Conservation (phyloP, 2,888 invertebrate genomes). For the Melinaea marsaeus region DNA sequence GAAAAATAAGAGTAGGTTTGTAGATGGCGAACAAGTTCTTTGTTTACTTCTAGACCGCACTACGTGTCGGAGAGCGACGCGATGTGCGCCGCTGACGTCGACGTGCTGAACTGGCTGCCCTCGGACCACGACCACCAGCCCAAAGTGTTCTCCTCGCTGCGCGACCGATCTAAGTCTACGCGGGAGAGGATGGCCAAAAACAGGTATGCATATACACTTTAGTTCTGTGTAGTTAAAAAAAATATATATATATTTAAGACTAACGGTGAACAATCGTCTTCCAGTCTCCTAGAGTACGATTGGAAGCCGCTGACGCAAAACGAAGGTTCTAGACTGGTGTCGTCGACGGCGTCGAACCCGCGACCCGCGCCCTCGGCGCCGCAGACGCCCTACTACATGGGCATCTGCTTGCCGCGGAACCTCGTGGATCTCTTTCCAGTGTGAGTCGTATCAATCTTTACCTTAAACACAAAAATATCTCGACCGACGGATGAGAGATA, state of each 20-base stretch:
- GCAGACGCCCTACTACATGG: slow-evolving; percentile 77
- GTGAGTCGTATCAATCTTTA: slow-evolving; percentile 32
- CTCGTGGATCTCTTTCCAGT: slow-evolving; percentile 82
- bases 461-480: no score
- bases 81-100: slow-evolving; percentile 76
- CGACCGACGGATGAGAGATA: no score
- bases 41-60: slow-evolving; percentile 70
- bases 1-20: no score
- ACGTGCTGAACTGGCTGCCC: slow-evolving; percentile 82
- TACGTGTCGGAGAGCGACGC: slow-evolving; percentile 79
- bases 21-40: no score
- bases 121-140: slow-evolving; percentile 83
- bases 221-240: neutral
- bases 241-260: neutral
- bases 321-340: slow-evolving; percentile 28
- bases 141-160: slow-evolving; percentile 81
- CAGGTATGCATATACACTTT: slow-evolving; percentile 44
- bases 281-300: slow-evolving; percentile 67
- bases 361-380: slow-evolving; percentile 35
- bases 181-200: slow-evolving; percentile 62
- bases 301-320: slow-evolving; percentile 64
- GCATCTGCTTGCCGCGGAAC: slow-evolving; percentile 84
- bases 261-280: neutral
- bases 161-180: slow-evolving; percentile 60
- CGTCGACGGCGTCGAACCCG: slow-evolving; percentile 29